Percentiles rank a stretch among this genome's conserved stretches.
Conservation (phyloP, 2,113 vertebrate species). For the Xiphias gladius region DNA sequence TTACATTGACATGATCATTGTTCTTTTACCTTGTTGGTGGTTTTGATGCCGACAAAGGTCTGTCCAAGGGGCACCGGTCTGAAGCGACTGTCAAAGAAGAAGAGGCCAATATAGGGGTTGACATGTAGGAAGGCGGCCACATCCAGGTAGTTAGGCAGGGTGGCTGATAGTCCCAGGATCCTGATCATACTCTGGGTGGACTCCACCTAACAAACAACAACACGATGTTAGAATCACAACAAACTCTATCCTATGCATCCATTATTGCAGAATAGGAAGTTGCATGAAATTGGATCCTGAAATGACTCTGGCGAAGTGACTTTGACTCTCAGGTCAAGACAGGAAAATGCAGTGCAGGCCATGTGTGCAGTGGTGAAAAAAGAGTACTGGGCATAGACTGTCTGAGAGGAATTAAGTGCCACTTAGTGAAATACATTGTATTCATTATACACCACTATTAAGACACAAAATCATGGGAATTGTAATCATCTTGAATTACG, state of each 20-base stretch:
- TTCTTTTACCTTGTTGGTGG: constrained; percentile 91
- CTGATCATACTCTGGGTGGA: constrained; percentile 99
- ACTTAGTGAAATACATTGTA: neutral
- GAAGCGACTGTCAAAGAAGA: constrained; percentile 97
- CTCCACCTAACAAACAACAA: constrained; percentile 88
- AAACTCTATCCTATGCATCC: neutral
- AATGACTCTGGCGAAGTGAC: neutral
- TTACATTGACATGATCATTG: neutral
- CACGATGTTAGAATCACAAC: neutral
- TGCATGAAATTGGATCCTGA: neutral
- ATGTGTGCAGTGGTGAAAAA: neutral
- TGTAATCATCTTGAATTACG: neutral
- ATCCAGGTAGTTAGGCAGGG: constrained; percentile 97
- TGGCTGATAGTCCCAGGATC: constrained; percentile 97
- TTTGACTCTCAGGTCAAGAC: neutral
- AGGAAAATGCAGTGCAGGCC: neutral
- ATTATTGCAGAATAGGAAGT: neutral
- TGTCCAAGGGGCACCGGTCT: constrained; percentile 96
- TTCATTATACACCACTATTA: neutral
- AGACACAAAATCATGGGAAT: neutral
- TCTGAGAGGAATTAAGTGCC: neutral
- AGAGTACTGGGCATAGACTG: neutral
- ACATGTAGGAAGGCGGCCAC: constrained; percentile 96
- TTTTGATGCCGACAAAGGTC: constrained; percentile 96
- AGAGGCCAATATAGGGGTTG: constrained; percentile 96